Percentiles rank a stretch among this genome's conserved stretches.
Evolutionary conservation across 2,888 invertebrate species (phyloP).

Genomic region (Andrena hattorfiana): DNA sequence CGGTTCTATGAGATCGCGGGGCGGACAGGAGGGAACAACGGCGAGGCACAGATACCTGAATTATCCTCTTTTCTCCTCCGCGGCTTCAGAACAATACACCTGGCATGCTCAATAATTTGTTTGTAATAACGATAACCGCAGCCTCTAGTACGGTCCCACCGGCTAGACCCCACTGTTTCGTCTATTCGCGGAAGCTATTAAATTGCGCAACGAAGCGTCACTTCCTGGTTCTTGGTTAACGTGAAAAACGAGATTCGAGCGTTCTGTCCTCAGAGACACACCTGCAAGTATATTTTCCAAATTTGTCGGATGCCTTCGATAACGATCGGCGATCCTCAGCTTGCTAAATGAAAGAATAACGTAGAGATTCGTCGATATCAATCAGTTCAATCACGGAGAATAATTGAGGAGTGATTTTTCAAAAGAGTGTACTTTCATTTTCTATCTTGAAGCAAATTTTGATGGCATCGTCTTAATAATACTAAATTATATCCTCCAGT

Average conservation of each 20-base stretch:
- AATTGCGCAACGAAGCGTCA: slow-evolving; percentile 71
- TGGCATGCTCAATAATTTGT: slow-evolving; percentile 60
- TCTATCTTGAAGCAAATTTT: too few relatives aligned
- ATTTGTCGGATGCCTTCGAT: too few relatives aligned
- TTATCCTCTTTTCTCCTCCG: slow-evolving; percentile 40
- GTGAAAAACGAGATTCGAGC: slow-evolving; percentile 50
- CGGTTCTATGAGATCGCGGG: slow-evolving; percentile 24
- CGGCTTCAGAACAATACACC: slow-evolving; percentile 46
- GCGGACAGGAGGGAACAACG: slow-evolving; percentile 17
- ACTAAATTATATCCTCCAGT: too few relatives aligned
- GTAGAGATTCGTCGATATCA: too few relatives aligned
- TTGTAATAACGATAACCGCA: slow-evolving; percentile 60
- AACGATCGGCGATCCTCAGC: too few relatives aligned
- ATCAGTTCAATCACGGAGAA: too few relatives aligned
- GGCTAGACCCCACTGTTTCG: slow-evolving; percentile 51
- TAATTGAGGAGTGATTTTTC: too few relatives aligned
- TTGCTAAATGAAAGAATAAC: too few relatives aligned
- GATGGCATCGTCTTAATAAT: too few relatives aligned
- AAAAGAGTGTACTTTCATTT: too few relatives aligned
- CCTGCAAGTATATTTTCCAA: too few relatives aligned
- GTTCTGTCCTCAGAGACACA: not conserved
- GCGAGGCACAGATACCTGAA: slow-evolving; percentile 30
- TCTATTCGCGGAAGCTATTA: slow-evolving; percentile 73
- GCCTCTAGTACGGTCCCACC: slow-evolving; percentile 49
- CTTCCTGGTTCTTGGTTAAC: slow-evolving; percentile 66